Evolutionary conservation across 2,113 vertebrate genomes (phyloP).

Genomic region (Ptilorrhoa leucosticta): DNA sequence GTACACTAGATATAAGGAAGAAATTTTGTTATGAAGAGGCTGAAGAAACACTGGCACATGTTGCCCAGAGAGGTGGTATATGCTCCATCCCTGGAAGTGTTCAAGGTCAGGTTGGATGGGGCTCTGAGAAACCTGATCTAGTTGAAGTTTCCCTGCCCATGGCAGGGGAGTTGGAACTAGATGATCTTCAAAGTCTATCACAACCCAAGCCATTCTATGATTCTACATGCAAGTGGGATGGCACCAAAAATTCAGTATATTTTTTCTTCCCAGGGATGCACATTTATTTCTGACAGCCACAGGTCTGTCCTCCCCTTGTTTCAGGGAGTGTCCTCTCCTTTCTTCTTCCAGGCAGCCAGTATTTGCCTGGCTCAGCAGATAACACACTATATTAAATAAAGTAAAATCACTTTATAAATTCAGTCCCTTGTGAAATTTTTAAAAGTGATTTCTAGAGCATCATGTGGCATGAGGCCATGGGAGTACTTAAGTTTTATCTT

Average conservation of each 20-base stretch:
- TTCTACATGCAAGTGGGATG: background rate
- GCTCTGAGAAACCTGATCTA: background rate
- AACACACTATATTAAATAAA: background rate
- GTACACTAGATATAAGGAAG: background rate
- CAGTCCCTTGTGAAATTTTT: background rate
- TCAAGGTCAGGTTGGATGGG: background rate
- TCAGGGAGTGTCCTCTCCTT: background rate
- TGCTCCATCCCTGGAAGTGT: background rate
- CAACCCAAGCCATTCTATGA: background rate
- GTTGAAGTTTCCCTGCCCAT: background rate
- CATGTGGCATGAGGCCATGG: background rate
- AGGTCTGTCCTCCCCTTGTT: background rate
- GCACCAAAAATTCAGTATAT: background rate
- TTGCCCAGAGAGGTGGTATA: too few species aligned
- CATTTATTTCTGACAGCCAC: background rate
- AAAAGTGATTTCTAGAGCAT: background rate
- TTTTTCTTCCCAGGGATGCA: background rate
- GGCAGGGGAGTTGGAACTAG: background rate
- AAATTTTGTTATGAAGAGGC: background rate
- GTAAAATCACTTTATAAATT: background rate
- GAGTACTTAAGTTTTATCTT: background rate
- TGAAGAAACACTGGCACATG: background rate
- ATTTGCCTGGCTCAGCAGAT: background rate
- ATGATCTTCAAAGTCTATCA: background rate
- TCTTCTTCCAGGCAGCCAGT: background rate